Base-by-base conservation (phyloP, 30 jellyfish, hydroid and myxozoan species). In the Nemopilema nomurai region DNA sequence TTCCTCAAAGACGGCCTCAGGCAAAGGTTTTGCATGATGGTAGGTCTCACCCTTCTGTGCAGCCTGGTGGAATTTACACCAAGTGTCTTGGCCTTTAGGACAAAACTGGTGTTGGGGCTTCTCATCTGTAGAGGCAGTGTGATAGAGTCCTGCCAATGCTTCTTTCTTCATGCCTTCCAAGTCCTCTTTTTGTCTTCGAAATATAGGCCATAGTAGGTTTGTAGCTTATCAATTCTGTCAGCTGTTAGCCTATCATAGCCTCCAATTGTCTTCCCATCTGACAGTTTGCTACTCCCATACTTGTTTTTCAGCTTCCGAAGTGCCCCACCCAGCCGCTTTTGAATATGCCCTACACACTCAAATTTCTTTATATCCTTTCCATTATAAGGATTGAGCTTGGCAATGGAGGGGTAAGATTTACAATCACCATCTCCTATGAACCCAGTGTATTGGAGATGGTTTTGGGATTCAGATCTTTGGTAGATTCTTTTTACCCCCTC, bases 211-310 rank as follows among this genome's bases (percentile, higher is more conserved):
- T 80, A 80, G 67, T 80, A 80, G 16, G 51, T 66, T 17, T 82
- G 91, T 8, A 67, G 67, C 77, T 62, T 69, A 69, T 70, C 84
- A 13, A 82, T 41, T 30, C 84, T 33, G 4, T 25, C 91, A 22
- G 26, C 74, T 31, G 91, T 82, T 0, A 82, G 67, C 66, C 91
- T 67, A 1, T 85, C 85, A 18, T 4, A 1, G 16, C 91, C 91
- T 16, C 86, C 91, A 49, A 82, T 69, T 82, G 85, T 31, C 69
- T 68, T 69, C 16, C 91, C 91, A 70, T 82, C 84, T 24, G 23
- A 0, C 16, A 82, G 77, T 57, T 71, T 70, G 49, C 25, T 23
- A 26, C 18, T 29, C 8, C 85, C 66, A 3, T 52, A 4, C 20
- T 50, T 65, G 65, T 77, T 20, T 30, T 82, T 82, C 67, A 82